Conservation (phyloP, 2,113 vertebrate genomes). For the Callospermophilus lateralis region DNA sequence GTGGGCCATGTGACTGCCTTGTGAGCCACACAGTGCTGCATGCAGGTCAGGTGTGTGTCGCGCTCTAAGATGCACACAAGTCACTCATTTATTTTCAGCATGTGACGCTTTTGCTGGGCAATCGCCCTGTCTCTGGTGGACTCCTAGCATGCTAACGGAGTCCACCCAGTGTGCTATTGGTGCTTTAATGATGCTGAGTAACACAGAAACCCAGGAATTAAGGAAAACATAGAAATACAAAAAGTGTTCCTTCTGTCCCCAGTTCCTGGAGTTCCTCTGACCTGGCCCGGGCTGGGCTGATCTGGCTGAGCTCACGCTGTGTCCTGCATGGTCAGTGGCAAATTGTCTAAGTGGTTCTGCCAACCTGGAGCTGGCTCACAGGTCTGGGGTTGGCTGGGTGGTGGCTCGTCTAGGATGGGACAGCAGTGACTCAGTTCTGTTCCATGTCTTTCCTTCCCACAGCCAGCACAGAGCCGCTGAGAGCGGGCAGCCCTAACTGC, state of each 20-base stretch:
- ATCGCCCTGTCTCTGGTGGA: neutral
- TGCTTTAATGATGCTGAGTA: neutral
- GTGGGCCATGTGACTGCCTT: neutral
- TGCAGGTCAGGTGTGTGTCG: neutral
- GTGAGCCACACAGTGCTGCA: accelerated
- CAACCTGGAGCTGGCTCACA: neutral
- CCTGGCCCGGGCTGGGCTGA: neutral
- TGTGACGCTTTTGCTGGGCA: neutral
- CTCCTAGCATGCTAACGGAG: too few species aligned
- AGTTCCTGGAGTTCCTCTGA: neutral
- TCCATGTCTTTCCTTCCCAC: too few species aligned
- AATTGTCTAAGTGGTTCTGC: too few species aligned
- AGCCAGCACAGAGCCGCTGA: neutral
- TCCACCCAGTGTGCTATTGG: too few species aligned
- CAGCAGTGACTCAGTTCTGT: accelerated
- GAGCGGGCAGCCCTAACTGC: accelerated
- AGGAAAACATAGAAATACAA: neutral
- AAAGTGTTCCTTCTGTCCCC: neutral
- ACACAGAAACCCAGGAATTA: neutral
- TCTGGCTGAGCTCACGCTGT: too few species aligned
- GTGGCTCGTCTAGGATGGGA: neutral
- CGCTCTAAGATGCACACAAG: neutral
- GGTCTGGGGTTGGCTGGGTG: neutral
- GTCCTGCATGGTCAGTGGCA: neutral
- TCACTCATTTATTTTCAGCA: neutral